phyloP scores from a whole-genome alignment of 2,113 vertebrate species.

The Pseudorectes ferrugineus region DNA sequence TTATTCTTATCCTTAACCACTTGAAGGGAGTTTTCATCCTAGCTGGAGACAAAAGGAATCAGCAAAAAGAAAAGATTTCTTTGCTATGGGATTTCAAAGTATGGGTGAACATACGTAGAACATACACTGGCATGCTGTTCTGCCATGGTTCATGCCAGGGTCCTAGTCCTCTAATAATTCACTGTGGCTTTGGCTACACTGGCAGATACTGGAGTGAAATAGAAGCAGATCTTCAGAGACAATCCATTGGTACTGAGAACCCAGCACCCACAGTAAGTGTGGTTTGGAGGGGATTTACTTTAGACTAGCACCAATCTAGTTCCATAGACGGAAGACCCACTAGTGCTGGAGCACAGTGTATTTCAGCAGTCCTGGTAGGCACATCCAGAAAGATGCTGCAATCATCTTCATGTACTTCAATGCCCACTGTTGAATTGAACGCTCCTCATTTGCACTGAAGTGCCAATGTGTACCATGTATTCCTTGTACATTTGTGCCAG shows the following conservation, averaged over 20 bases:
- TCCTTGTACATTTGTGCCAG: not conserved
- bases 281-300: not conserved
- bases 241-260: not conserved
- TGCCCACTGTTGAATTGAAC: fast-evolving
- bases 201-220: not conserved
- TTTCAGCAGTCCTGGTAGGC: not conserved
- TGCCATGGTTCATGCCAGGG: not conserved
- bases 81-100: not conserved
- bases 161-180: not conserved
- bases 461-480: not conserved
- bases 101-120: not conserved
- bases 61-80: not conserved
- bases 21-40: not conserved
- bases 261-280: not conserved
- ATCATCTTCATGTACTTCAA: not conserved
- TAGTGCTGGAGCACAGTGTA: not conserved
- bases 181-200: not conserved
- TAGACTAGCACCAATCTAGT: not conserved
- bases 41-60: not conserved
- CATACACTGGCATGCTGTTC: not conserved
- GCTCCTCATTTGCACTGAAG: not conserved
- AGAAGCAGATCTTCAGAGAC: not conserved
- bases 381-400: not conserved
- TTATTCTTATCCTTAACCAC: not conserved
- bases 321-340: not conserved